Evolutionary conservation across 2,797 vertebrate genomes (phyloP).

Genomic region (Tenualosa thibaudeaui): DNA sequence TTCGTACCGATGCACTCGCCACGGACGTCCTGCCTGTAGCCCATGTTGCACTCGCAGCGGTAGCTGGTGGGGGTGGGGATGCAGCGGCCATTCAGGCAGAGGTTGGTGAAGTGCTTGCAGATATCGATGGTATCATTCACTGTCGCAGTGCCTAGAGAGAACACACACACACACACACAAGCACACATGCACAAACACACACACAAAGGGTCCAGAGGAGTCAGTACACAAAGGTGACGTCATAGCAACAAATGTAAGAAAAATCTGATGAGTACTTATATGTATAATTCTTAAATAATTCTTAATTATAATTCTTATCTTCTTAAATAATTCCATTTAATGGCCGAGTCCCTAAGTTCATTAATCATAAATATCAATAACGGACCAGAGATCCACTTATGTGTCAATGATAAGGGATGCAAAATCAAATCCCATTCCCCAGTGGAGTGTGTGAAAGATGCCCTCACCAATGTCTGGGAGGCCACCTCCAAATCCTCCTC

Average conservation of each 20-base stretch:
- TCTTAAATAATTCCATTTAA: not conserved
- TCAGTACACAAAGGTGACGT: too few species aligned
- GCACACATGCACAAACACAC: not conserved
- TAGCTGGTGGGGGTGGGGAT: conserved; percentile 90
- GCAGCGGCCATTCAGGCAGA: conserved; percentile 95
- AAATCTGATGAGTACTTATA: too few species aligned
- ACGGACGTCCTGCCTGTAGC: conserved; percentile 90
- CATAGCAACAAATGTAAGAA: too few species aligned
- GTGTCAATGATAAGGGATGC: not conserved
- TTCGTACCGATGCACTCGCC: conserved; percentile 91
- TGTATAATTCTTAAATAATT: not conserved
- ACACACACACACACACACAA: not conserved
- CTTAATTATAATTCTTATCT: not conserved
- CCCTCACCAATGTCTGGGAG: conserved; percentile 41
- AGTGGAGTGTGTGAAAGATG: not conserved
- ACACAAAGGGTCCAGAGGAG: not conserved
- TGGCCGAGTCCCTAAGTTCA: not conserved
- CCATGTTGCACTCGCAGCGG: conserved; percentile 99
- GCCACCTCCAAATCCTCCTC: conserved; percentile 11
- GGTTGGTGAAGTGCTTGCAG: conserved; percentile 94
- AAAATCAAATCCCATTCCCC: not conserved
- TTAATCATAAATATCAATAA: not conserved
- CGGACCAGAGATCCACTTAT: not conserved
- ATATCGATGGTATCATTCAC: conserved; percentile 92
- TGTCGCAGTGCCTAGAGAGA: conserved; percentile 68